These are phyloP conservation scores for Flexamia atlantica DNA, from an alignment of 2,888 invertebrate genomes.

Conservation along the genomic window DNA sequence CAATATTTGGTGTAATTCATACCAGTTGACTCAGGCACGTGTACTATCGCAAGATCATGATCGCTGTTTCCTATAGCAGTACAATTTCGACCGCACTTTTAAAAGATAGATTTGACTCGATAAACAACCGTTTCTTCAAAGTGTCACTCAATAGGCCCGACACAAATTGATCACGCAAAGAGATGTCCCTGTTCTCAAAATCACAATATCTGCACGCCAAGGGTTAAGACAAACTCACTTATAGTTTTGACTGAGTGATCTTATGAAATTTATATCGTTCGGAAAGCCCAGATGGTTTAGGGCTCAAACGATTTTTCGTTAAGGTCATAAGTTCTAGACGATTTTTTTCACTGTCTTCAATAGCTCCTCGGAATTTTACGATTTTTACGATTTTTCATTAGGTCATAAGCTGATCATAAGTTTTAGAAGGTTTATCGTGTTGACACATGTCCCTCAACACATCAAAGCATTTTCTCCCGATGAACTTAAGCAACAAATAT, in stretches of 20 bases:
- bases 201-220: neutral
- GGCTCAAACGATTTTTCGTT: slow-evolving; percentile 1
- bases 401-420: neutral
- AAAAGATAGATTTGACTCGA: too few species aligned
- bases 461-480: neutral
- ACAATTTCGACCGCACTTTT: too few species aligned
- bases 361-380: too few species aligned
- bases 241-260: neutral
- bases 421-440: neutral
- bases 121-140: too few species aligned
- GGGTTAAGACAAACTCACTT: neutral
- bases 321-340: neutral
- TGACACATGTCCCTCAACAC: too few species aligned
- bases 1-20: too few species aligned
- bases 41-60: neutral
- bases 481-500: neutral
- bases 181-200: too few species aligned
- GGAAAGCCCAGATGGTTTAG: neutral
- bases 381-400: too few species aligned
- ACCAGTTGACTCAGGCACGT: neutral
- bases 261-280: slow-evolving; percentile 26
- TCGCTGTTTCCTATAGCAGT: neutral
- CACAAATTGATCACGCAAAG: too few species aligned
- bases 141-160: too few species aligned
- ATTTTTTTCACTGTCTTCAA: too few species aligned